Percentiles rank a stretch among this genome's conserved stretches.
phyloP scores from a whole-genome alignment of 1,140 invertebrate genomes.

The Ganaspis sp. region DNA sequence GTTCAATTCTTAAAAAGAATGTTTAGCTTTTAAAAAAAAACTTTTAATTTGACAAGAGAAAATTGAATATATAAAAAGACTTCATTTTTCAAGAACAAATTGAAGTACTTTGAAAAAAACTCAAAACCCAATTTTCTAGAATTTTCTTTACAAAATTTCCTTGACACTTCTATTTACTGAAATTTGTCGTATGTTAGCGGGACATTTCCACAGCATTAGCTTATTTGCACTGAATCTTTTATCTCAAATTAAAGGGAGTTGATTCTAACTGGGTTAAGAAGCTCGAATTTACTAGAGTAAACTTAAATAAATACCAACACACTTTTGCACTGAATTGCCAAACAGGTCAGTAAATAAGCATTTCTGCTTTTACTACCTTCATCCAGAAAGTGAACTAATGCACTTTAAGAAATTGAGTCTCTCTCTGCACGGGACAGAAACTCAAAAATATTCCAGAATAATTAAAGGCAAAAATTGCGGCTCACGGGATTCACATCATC shows the following conservation, averaged over 20 bases:
- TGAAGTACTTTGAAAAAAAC: no score
- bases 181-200: neutral
- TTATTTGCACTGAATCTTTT: slow-evolving; percentile 3
- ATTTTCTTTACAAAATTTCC: no score
- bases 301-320: slow-evolving; percentile 12
- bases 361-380: slow-evolving; percentile 8
- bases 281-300: slow-evolving; percentile 12
- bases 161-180: neutral
- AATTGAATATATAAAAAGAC: no score
- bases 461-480: neutral
- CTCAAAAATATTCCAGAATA: neutral
- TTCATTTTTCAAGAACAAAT: no score
- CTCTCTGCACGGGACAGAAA: neutral
- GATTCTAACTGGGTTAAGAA: slow-evolving; percentile 27
- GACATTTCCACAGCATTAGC: neutral
- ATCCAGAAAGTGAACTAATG: slow-evolving; percentile 4
- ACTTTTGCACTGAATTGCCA: neutral
- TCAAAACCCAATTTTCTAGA: no score
- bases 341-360: slow-evolving; percentile 24
- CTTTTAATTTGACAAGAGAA: no score
- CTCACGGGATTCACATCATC: neutral
- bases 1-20: no score
- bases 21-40: no score
- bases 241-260: neutral
- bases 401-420: neutral